Conservation (phyloP, 1,140 invertebrate species). For the Cherax quadricarinatus region DNA sequence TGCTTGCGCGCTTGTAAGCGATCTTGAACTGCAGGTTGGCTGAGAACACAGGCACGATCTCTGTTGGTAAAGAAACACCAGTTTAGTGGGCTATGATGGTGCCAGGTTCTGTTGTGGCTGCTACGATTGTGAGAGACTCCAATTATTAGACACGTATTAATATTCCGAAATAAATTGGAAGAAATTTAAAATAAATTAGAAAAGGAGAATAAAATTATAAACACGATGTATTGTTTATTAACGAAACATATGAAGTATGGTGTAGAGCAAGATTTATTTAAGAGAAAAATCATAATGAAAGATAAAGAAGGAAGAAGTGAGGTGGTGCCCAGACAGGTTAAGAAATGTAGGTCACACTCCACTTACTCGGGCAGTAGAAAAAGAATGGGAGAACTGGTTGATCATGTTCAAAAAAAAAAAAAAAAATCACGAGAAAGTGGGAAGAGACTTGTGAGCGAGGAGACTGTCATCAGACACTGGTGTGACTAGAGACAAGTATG, state of each 20-base stretch:
- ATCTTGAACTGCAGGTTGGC: slow-evolving; percentile 74
- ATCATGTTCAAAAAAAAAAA: background rate
- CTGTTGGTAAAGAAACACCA: slow-evolving; percentile 41
- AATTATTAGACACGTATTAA: too few relatives aligned
- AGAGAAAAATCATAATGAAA: background rate
- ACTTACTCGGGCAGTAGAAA: background rate
- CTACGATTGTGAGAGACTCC: too few relatives aligned
- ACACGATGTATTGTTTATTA: too few relatives aligned
- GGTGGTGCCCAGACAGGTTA: background rate
- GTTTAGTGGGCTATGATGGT: background rate
- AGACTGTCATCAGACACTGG: too few relatives aligned
- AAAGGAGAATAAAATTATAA: too few relatives aligned
- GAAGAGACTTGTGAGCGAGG: background rate
- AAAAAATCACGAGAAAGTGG: background rate
- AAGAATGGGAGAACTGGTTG: background rate
- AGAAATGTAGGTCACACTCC: slow-evolving; percentile 1
- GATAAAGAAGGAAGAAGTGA: background rate
- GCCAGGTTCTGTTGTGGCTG: background rate
- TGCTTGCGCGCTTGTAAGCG: slow-evolving; percentile 70
- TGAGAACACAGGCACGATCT: slow-evolving; percentile 74
- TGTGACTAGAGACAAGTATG: too few relatives aligned
- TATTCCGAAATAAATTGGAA: too few relatives aligned
- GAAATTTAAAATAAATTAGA: too few relatives aligned
- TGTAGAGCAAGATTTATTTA: background rate
- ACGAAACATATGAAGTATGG: too few relatives aligned